These are phyloP conservation scores for Meleagris gallopavo DNA, from an alignment of 2,113 vertebrate species.

Conservation along the genomic window DNA sequence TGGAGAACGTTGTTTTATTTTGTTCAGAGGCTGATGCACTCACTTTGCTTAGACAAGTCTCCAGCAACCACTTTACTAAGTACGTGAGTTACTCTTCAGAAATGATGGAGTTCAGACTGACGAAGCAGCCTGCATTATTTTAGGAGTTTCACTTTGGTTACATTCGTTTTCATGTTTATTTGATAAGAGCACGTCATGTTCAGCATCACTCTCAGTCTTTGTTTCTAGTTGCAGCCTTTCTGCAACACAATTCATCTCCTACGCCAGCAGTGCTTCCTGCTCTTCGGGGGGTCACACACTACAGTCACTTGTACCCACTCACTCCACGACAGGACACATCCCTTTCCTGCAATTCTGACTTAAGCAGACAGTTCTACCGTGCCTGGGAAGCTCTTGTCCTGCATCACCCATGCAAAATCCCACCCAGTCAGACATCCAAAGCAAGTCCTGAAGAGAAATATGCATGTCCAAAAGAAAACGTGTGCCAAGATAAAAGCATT, in stretches of 20 bases:
- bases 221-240: background rate
- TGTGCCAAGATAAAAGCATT: conserved; percentile 34
- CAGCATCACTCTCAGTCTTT: background rate
- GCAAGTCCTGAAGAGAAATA: background rate
- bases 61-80: conserved; percentile 11
- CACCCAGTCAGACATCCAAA: background rate
- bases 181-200: background rate
- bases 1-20: conserved; percentile 55
- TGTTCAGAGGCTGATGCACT: conserved; percentile 8
- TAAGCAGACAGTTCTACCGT: background rate
- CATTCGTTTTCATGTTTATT: conserved; percentile 9
- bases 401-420: background rate
- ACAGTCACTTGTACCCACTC: background rate
- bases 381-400: background rate
- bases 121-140: background rate
- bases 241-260: background rate
- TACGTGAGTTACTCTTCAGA: background rate
- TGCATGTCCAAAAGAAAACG: background rate
- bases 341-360: conserved; percentile 49
- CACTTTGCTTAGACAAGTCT: conserved; percentile 21
- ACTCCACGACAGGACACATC: background rate
- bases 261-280: background rate
- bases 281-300: background rate
- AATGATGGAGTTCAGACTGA: background rate
- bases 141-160: conserved; percentile 2